A percentile compares a stretch with the other conserved stretches of the same genome.
Conservation (phyloP, 2,888 invertebrate species). For the Epirrita christyi region DNA sequence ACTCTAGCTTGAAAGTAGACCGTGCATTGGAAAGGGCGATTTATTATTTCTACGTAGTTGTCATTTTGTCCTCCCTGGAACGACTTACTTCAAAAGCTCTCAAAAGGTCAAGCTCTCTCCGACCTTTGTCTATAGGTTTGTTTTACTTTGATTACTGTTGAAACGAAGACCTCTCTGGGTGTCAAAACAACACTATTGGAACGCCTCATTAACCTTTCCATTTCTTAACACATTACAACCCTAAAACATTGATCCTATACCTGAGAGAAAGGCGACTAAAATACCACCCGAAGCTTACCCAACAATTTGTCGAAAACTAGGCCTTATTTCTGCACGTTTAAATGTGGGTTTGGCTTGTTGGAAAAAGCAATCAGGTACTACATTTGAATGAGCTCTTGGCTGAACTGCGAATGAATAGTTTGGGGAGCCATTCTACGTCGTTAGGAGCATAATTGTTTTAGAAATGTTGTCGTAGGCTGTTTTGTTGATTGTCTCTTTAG, state of each 20-base stretch:
- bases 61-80: too few species aligned
- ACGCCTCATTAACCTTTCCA: conserved; percentile 32
- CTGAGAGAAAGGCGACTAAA: conserved; percentile 25
- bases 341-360: conserved; percentile 6
- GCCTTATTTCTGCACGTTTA: not conserved
- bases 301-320: conserved; percentile 1
- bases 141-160: too few species aligned
- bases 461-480: conserved; percentile 15
- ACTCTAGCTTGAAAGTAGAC: too few species aligned
- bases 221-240: conserved; percentile 19
- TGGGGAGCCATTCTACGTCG: conserved; percentile 37
- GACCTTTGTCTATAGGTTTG: too few species aligned
- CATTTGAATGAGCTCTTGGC: conserved; percentile 57
- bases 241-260: conserved; percentile 34
- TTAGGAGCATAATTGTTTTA: conserved; percentile 29
- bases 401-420: conserved; percentile 51
- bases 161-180: too few species aligned
- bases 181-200: not conserved
- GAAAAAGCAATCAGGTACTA: conserved; percentile 21
- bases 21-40: too few species aligned
- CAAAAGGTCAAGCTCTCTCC: too few species aligned
- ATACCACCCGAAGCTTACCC: not conserved
- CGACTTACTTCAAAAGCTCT: too few species aligned
- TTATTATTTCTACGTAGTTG: too few species aligned
- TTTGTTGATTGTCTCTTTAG: conserved; percentile 6